A percentile compares a stretch with the other conserved stretches of the same genome.
These are phyloP conservation scores for Acrocephalus kingi DNA, from an alignment of 2,113 vertebrate species.

Conservation along the genomic window DNA sequence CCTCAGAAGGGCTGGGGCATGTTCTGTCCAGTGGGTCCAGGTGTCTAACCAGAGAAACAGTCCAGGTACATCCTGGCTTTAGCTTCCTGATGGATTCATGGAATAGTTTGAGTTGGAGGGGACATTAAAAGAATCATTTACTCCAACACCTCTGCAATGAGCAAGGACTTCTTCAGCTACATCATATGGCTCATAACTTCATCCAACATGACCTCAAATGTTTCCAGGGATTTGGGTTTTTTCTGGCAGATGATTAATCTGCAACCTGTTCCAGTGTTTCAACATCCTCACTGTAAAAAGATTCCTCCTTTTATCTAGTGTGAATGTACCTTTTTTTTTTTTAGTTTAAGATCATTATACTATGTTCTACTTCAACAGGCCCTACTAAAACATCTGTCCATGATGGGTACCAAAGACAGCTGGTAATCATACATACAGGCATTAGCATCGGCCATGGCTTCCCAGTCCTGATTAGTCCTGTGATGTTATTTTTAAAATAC, in stretches of 20 bases:
- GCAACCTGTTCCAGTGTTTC: background rate
- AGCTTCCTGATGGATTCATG: background rate
- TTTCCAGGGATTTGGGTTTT: background rate
- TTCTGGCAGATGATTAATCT: background rate
- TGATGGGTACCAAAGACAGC: background rate
- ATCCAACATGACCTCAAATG: background rate
- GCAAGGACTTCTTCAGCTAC: background rate
- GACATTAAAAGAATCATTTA: background rate
- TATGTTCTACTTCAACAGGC: background rate
- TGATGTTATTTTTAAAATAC: background rate
- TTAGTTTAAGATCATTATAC: background rate
- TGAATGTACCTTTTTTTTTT: background rate
- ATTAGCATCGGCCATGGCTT: background rate
- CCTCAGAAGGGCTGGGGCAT: background rate
- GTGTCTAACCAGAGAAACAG: background rate
- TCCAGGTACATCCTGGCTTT: rapidly evolving
- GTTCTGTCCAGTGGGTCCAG: background rate
- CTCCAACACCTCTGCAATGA: background rate
- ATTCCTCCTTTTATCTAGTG: background rate
- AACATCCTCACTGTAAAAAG: background rate
- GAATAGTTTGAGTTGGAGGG: background rate
- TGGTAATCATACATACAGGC: background rate
- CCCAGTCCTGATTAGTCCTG: background rate
- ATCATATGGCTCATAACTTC: background rate
- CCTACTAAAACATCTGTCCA: background rate